A percentile compares a stretch with the other conserved stretches of the same genome.
phyloP scores from a whole-genome alignment of 1,140 invertebrate genomes.

The Heliconius nattereri region DNA sequence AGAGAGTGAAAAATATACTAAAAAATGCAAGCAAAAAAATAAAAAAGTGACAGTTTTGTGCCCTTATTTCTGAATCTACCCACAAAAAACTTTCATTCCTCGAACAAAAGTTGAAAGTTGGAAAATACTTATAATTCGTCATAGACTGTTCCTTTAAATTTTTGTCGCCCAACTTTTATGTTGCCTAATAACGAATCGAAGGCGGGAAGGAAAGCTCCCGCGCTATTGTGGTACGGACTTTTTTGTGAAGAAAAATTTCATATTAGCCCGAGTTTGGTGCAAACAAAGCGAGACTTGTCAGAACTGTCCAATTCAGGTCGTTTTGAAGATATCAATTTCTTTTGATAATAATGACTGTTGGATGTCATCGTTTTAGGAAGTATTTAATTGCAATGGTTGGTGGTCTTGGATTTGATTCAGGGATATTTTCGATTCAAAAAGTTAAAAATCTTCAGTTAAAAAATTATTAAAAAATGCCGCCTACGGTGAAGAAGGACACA shows the following conservation, averaged over 20 bases:
- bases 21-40: no score
- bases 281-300: background rate
- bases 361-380: background rate
- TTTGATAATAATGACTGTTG: background rate
- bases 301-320: background rate
- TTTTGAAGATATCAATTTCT: background rate
- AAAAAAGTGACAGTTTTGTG: no score
- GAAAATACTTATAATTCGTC: background rate
- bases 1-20: no score
- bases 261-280: background rate
- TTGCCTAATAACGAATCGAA: background rate
- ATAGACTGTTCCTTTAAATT: background rate
- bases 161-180: background rate
- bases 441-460: no score
- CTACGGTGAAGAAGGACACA: no score
- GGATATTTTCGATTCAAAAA: no score
- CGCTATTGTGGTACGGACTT: background rate
- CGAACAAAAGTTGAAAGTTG: background rate
- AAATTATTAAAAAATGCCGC: no score
- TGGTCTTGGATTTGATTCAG: background rate
- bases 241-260: background rate
- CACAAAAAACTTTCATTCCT: background rate
- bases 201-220: background rate
- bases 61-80: background rate
- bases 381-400: background rate